Evolutionary conservation across 2,113 vertebrate species (phyloP), one percentile per base, ranked within the genome.

Genomic region (Amblyopsis rosae): DNA sequence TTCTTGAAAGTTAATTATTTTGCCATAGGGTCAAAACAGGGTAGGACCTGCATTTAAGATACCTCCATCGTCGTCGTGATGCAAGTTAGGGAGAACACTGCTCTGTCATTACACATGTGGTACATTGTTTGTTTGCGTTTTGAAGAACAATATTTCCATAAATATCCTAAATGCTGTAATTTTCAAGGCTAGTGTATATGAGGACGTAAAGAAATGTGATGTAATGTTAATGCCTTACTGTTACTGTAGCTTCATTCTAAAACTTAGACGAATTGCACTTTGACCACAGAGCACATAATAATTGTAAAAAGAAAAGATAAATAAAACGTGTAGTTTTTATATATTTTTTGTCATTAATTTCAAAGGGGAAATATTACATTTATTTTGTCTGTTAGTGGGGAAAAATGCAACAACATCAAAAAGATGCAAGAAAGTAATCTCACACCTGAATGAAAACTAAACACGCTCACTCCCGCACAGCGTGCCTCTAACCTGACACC

Each of bases 201-300:
- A 26, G 26, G 26, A 26, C 3, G 26, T 77, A 59, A 41, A 32
- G 12, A 13, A 55, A 80, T 66, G 46, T 41, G 45, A 46, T 67
- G 15, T 75, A 45, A 62, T 65, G 26, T 26, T 26, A 32, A 75
- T 6, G 55, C 65, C 72, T 76, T 61, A 55, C 61, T 72, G 75
- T 65, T 61, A 58, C 61, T 70, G 75, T 65, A 45, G 65, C 61
- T 41, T 62, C 41, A 59, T 62, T 72, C 6, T 53, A 9, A 66
- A 63, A 48, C 59, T 33, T 45, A 5, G 41, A 79, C 48, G 72
- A 62, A 71, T 69, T 69, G 77, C 77, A 82, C 70, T 72, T 2
- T 58, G 62, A 59, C 51, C 47, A 35, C 53, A 33, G 65, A 48
- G 55, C 45, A 48, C 48, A 32, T 16, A 41, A 10, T 58, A 58